Evolutionary conservation across 2,888 invertebrate genomes (phyloP), one percentile per base, ranked within the genome.

Genomic region (Iselma pallidipennis): DNA sequence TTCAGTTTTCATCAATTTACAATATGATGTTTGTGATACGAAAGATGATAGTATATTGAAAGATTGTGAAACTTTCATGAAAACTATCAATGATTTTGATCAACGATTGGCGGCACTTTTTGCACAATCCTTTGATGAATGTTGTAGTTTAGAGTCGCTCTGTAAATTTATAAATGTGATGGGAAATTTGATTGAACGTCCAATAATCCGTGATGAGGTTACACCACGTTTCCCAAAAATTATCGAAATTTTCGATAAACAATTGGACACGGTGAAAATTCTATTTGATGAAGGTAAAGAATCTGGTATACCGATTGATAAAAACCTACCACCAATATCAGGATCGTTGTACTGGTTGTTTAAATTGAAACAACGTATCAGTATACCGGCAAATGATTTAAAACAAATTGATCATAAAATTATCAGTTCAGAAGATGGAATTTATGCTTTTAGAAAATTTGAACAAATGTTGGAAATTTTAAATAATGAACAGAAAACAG

Each of bases 81-180:
- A 78, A 0, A 87, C 87, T 61, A 81, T 88, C 1, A 85, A 87
- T 26, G 90, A 92, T 72, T 86, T 91, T 55, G 96, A 96, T 76
- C 84, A 90, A 61, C 84, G 90, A 64, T 83, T 96, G 33, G 92
- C 92, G 0, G 89, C 91, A 16, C 86, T 95, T 65, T 91, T 95
- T 73, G 86, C 89, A 10, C 89, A 91, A 74, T 92, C 91, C 0
- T 90, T 94, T 69, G 90, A 91, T 59, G 95, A 96, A 73, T 93
- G 92, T 69, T 84, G 85, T 67, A 89, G 88, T 31, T 77, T 90
- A 7, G 88, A 88, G 68, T 82, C 85, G 49, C 81, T 85, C 48
- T 88, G 88, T 71, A 89, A 89, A 80, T 84, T 89, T 63, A 61
- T 78, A 19, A 76, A 75, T 54, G 71, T 80, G 9, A 70, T 77